phyloP scores from a whole-genome alignment of 2,797 vertebrate genomes.

The Hippoglossus hippoglossus region DNA sequence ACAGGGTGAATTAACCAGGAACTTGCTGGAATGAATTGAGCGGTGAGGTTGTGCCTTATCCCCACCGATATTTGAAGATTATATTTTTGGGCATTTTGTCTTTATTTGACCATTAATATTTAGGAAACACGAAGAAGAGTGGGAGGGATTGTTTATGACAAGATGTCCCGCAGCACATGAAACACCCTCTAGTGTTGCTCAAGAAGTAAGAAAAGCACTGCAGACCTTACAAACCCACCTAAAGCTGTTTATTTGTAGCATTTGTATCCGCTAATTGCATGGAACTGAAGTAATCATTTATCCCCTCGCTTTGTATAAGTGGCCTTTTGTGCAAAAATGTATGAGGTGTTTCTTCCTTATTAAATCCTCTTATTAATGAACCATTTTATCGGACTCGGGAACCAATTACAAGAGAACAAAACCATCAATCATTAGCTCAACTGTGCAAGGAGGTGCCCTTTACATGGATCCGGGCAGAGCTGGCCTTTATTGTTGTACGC shows the following conservation, averaged over 20 bases:
- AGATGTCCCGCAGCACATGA: neutral
- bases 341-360: slow-evolving; percentile 50
- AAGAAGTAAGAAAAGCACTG: too few species aligned
- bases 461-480: slow-evolving; percentile 41
- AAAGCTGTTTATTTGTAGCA: neutral
- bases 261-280: slow-evolving; percentile 32
- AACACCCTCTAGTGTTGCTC: too few species aligned
- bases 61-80: neutral
- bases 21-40: neutral
- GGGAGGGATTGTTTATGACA: neutral
- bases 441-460: slow-evolving; percentile 60
- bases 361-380: slow-evolving; percentile 71
- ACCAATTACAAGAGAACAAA: slow-evolving; percentile 67
- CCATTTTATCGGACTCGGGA: slow-evolving; percentile 57
- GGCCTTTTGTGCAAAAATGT: slow-evolving; percentile 54
- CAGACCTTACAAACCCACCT: neutral
- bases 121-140: neutral
- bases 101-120: slow-evolving; percentile 2
- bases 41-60: neutral
- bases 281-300: slow-evolving; percentile 35
- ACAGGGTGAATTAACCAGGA: neutral
- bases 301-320: slow-evolving; percentile 26
- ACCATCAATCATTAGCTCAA: slow-evolving; percentile 59
- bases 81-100: neutral
- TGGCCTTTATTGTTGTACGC: slow-evolving; percentile 16